Evolutionary conservation across 2,113 vertebrate genomes (phyloP).

Genomic region (Amphiprion ocellaris): DNA sequence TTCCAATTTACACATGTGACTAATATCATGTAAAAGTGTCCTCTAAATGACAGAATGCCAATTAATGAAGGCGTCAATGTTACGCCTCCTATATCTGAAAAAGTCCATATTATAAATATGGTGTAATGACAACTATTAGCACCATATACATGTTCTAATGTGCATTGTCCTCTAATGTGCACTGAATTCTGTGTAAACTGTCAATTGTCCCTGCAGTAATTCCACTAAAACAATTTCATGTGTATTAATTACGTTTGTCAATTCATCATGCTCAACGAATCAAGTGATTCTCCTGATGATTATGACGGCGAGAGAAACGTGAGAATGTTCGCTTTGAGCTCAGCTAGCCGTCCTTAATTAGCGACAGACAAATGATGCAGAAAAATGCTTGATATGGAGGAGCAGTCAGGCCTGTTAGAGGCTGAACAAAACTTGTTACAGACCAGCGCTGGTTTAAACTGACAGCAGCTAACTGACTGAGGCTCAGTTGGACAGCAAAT

Average conservation of each 20-base stretch:
- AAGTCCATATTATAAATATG: neutral
- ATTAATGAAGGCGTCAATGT: no score
- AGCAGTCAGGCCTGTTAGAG: conserved; percentile 40
- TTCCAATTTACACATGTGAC: no score
- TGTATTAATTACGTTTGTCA: conserved; percentile 19
- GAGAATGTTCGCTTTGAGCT: conserved; percentile 37
- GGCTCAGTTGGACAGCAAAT: conserved; percentile 55
- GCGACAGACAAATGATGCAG: conserved; percentile 39
- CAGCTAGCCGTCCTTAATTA: conserved; percentile 32
- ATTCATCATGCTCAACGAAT: conserved; percentile 15
- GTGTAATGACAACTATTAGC: neutral
- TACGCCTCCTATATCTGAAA: no score
- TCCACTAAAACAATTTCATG: conserved; percentile 16
- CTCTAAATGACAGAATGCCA: no score
- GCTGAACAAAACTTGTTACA: conserved; percentile 22
- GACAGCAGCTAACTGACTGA: conserved; percentile 20
- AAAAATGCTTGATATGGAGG: conserved; percentile 46
- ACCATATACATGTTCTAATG: neutral
- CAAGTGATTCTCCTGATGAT: conserved; percentile 26
- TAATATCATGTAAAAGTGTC: no score
- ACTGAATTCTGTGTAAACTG: neutral
- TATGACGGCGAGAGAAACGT: conserved; percentile 21
- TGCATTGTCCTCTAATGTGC: neutral
- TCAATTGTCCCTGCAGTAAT: neutral
- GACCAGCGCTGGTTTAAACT: conserved; percentile 1